Evolutionary conservation across 2,797 vertebrate genomes (phyloP), one percentile per base, ranked within the genome.

Genomic region (Gymnoscopelus braueri): DNA sequence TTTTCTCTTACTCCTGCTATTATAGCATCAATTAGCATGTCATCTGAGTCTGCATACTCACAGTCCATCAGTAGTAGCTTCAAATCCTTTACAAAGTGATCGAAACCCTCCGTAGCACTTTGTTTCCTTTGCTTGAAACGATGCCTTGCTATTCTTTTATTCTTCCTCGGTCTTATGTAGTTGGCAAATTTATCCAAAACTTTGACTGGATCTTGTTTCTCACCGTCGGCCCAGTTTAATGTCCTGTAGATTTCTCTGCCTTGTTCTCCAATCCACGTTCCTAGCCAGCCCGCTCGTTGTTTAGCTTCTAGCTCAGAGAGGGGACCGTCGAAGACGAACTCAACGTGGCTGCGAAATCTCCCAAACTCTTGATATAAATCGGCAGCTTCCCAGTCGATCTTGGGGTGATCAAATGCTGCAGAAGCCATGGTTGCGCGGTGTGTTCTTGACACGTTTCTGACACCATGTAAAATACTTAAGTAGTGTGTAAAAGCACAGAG

Each of bases 11-110:
- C 66, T 44, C 63, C 62, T 8, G 29, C 68, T 9, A 80, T 83
- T 14, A 77, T 70, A 0, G 64, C 70, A 12, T 78, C 63, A 48
- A 79, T 74, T 1, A 85, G n/a, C 78, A 84, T 78, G 39, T 79
- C 69, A 3, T 81, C 74, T 3, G 81, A 6, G 6, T 79, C 74
- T 23, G 67, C 11, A 48, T 78, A 75, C 26, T 71, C 70, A 60
- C 65, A 78, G 6, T 81, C 69, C 60, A 74, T 59, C 14, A 81
- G 11, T 0, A 74, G 10, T 1, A 79, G 60, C 12, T n/a, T 47
- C 39, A 83, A 29, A 44, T 66, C 59, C 5, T 79, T 67, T 2
- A 74, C 6, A 32, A 81, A 83, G 26, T 74, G 39, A 23, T 82
- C 69, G 56, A 77, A 80, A 84, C 19, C 19, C 19, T 19, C 19